Evolutionary conservation across 2,888 invertebrate species (phyloP), one percentile per base, ranked within the genome.

Genomic region (Hartigia nigra): DNA sequence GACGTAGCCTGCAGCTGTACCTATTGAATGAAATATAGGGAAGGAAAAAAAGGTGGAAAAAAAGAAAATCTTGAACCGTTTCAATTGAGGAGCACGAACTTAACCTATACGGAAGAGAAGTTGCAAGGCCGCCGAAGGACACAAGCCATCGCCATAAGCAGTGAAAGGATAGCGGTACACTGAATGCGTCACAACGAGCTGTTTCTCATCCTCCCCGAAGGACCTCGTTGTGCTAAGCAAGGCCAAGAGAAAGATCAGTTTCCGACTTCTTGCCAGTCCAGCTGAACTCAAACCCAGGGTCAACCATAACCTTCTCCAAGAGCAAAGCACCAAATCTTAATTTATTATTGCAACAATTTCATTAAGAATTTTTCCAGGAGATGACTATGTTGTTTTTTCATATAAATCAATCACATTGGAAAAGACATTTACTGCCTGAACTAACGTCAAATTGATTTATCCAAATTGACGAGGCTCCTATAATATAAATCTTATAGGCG

Each of bases 111-210:
- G 80, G 81, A 78, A 83, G 78, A 81, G 79, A 80, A 78, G 80
- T 77, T 81, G 75, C 83, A 84, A 88, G 85, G 86, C 79, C 84
- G 81, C 69, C 79, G 80, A 82, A 87, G 85, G 85, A 87, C 84
- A 84, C 81, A 79, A 31, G 69, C 39, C 76, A 74, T 74, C 69
- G 69, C 39, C 76, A 74, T 74, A 39, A 12, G 35, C 31, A 74
- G 76, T 77, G 74, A 70, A 74, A 77, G 87, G 85, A 85, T 88
- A 88, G 84, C 88, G 87, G 87, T 88, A 88, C 83, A 78, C 75
- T 77, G 31, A 78, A 81, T 77, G 84, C 86, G 86, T 87, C 86
- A 84, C 79, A 79, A 76, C 78, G 31, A 1, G 31, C 31, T 72
- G 31, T 34, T 55, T 14, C 72, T 72, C 72, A 72, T 72, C 72